Percentiles rank a stretch among this genome's conserved stretches.
Conservation (phyloP, 2,888 invertebrate species). For the Eristalinus aeneus region DNA sequence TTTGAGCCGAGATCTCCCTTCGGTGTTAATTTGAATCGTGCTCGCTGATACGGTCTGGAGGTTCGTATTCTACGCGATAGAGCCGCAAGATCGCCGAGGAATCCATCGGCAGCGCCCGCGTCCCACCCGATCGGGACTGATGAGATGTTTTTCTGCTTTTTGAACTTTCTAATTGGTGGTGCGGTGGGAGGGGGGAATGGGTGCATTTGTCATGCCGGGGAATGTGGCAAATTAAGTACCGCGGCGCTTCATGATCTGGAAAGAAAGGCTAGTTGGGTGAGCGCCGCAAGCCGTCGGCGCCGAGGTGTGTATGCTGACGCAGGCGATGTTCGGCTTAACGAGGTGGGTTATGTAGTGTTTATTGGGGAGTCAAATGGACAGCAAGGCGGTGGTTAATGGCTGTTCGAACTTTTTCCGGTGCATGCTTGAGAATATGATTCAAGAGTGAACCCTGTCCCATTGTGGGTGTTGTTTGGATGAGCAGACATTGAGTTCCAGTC, state of each 20-base stretch:
- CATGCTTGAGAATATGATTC: no score
- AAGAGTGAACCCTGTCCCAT: no score
- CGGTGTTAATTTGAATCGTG: conserved; percentile 70
- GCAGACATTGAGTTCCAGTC: no score
- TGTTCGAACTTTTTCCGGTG: no score
- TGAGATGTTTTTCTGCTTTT: conserved; percentile 65
- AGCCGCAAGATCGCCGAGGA: background rate
- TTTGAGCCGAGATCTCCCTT: conserved; percentile 64
- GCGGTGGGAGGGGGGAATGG: background rate
- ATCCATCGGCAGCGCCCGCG: no score
- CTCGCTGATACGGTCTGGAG: conserved; percentile 43
- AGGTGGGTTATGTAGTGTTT: background rate
- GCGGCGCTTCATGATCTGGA: conserved; percentile 46
- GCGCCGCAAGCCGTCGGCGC: background rate
- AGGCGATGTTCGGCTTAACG: background rate
- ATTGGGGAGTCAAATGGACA: background rate
- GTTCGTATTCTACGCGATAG: background rate
- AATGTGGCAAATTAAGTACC: conserved; percentile 53
- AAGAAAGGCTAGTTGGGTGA: conserved; percentile 33
- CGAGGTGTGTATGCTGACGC: background rate
- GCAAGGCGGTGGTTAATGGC: no score
- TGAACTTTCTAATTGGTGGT: conserved; percentile 65
- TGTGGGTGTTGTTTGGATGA: no score
- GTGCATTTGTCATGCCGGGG: conserved; percentile 5
- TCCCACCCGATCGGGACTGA: conserved; percentile 20